A percentile compares a stretch with the other conserved stretches of the same genome.
These are phyloP conservation scores for Chrysodeixis includens DNA, from an alignment of 2,888 invertebrate species.

Conservation along the genomic window DNA sequence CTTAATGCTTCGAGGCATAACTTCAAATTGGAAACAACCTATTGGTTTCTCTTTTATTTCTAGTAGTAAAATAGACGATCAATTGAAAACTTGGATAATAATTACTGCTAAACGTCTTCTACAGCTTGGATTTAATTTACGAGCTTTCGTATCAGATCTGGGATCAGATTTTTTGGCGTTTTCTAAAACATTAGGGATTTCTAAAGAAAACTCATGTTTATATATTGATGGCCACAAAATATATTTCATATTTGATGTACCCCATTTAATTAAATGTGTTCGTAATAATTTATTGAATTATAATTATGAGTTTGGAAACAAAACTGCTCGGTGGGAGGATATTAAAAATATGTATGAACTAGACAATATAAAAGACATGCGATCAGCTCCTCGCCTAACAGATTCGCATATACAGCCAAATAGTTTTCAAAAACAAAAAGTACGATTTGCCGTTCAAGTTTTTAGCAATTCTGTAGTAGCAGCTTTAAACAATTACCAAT, in stretches of 20 bases:
- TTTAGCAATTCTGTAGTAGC: constrained; percentile 24
- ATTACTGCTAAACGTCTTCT: constrained; percentile 11
- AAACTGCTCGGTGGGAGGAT: constrained; percentile 21
- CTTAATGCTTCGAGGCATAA: constrained; percentile 20
- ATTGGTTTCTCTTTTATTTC: no score
- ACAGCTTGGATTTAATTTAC: constrained; percentile 26
- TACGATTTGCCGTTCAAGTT: constrained; percentile 21
- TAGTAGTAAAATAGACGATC: constrained; percentile 21
- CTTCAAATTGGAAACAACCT: constrained; percentile 23
- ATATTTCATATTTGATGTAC: constrained; percentile 30
- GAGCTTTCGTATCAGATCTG: constrained; percentile 29
- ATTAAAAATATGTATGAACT: constrained; percentile 19
- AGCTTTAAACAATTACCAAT: constrained; percentile 16
- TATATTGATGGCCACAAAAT: constrained; percentile 13
- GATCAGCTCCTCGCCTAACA: constrained; percentile 18
- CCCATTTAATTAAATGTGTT: constrained; percentile 24
- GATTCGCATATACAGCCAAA: constrained; percentile 19
- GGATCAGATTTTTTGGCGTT: constrained; percentile 17
- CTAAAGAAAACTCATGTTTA: constrained; percentile 7
- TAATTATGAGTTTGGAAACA: background rate
- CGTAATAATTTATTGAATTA: constrained; percentile 14
- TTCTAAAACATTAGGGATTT: constrained; percentile 5
- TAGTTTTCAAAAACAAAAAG: constrained; percentile 20
- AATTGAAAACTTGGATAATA: constrained; percentile 17
- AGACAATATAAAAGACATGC: constrained; percentile 15